Conservation (phyloP, 2,113 vertebrate species). For the Cyprinus carpio region DNA sequence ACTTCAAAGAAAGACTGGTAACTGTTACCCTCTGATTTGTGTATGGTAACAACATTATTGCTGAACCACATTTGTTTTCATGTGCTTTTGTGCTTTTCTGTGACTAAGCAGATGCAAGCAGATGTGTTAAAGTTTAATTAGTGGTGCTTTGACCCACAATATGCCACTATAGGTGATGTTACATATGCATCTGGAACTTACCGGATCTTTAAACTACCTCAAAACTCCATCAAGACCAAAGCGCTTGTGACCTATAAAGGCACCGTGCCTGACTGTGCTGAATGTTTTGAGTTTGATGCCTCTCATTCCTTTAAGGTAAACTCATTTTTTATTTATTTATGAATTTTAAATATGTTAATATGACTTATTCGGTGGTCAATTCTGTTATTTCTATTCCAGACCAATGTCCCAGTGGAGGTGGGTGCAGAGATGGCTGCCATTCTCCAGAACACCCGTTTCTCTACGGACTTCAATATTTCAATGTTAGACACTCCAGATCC, state of each 20-base stretch:
- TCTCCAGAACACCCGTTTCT: slow-evolving; percentile 68
- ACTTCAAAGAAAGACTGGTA: slow-evolving; percentile 72
- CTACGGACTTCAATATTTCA: slow-evolving; percentile 63
- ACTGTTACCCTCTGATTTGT: background rate
- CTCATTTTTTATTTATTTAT: background rate
- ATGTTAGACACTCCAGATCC: slow-evolving; percentile 54
- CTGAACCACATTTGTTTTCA: background rate
- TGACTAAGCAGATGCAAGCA: background rate
- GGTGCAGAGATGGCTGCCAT: slow-evolving; percentile 65
- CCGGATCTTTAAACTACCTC: slow-evolving; percentile 72
- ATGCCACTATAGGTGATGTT: slow-evolving; percentile 63
- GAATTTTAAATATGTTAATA: background rate
- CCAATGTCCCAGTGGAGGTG: slow-evolving; percentile 61
- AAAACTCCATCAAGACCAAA: slow-evolving; percentile 18
- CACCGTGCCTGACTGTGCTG: slow-evolving; percentile 63
- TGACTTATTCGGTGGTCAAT: background rate
- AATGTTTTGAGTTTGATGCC: slow-evolving; percentile 70
- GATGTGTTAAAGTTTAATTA: background rate
- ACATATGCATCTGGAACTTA: slow-evolving; percentile 72
- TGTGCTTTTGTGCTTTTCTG: background rate
- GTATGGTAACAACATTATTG: background rate
- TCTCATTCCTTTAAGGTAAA: slow-evolving; percentile 71
- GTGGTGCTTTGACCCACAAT: background rate
- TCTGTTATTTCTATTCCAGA: slow-evolving; percentile 55
- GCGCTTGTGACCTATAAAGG: slow-evolving; percentile 71